Evolutionary conservation across 2,113 vertebrate genomes (phyloP), one percentile per base, ranked within the genome.

Genomic region (Trichechus manatus): DNA sequence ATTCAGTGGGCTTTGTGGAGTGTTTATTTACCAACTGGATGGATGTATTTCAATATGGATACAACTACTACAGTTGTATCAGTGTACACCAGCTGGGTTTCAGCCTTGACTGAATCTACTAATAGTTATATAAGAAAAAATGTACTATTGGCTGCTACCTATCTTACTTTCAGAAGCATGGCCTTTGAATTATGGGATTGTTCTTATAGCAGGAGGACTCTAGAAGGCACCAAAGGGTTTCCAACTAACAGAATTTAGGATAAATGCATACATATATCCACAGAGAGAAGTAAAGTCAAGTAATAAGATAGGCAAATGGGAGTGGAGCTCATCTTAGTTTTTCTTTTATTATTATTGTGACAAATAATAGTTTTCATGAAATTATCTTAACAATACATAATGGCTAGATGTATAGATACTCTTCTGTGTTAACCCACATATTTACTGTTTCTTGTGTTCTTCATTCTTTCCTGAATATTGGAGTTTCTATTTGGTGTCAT

Each of bases 291-390:
- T 63, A 79, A 94, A 84, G 72, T 84, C 11, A 66, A 39, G 80
- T 8, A 44, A 83, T n/a, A 78, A 93, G 72, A 79, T 61, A 61
- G 17, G 68, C 14, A 74, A 75, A 85, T 77, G 31, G 14, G 56
- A 47, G 2, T 44, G 22, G 11, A 68, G 81, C 15, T 75, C 47
- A 29, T 77, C 42, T 74, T 91, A 53, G 47, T 75, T 84, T 53
- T 83, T 61, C 22, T 15, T 22, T 22, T 22, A 6, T 20, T 61
- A 61, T 91, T 6, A 68, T 70, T 87, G 47, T 56, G 17, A 82
- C 70, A 87, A 84, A 97, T 56, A 42, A 42, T 0, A 80, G 59
- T 66, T 79, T 79, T 93, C 77, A 74, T 66, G 15, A 93, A 91
- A 42, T 75, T 50, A 78, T 64, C 31, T 25, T 83, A 74, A 86